Percentiles rank a stretch among this genome's conserved stretches.
Conservation (phyloP, 1,140 invertebrate genomes). For the Zaprionus inermis region DNA sequence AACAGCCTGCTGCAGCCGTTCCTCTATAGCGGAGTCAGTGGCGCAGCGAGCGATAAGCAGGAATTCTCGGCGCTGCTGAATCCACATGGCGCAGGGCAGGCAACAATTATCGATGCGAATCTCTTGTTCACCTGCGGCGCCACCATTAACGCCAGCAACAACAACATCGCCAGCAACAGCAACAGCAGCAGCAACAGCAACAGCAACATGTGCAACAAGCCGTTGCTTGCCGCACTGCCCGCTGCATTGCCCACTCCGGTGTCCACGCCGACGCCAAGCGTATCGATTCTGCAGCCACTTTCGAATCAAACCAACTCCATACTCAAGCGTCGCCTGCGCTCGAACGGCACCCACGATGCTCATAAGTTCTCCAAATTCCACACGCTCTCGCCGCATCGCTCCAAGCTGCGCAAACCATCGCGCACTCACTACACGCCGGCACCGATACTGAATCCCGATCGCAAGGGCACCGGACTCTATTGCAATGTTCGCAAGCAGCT, state of each 20-base stretch:
- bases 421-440: conserved; percentile 93
- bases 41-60: conserved; percentile 34
- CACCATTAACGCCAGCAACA: neutral
- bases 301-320: conserved; percentile 83
- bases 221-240: conserved; percentile 22
- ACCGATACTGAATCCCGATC: conserved; percentile 95
- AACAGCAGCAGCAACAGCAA: conserved; percentile 14
- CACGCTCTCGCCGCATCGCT: conserved; percentile 85
- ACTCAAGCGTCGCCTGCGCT: conserved; percentile 82
- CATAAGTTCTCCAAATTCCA: conserved; percentile 84
- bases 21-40: conserved; percentile 42
- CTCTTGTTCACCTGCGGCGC: conserved; percentile 57
- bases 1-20: conserved; percentile 68
- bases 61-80: conserved; percentile 20
- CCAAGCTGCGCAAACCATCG: conserved; percentile 86
- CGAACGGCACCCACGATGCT: conserved; percentile 77
- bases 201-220: conserved; percentile 22
- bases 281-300: conserved; percentile 67
- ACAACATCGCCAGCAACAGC: conserved; percentile 3
- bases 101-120: conserved; percentile 42
- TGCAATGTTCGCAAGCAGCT: conserved; percentile 71
- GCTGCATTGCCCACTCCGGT: conserved; percentile 12
- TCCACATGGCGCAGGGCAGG: conserved; percentile 10
- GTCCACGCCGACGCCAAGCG: conserved; percentile 53
- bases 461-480: conserved; percentile 94